Evolutionary conservation across 2,113 vertebrate genomes (phyloP).

Genomic region (Daphoenositta chrysoptera): DNA sequence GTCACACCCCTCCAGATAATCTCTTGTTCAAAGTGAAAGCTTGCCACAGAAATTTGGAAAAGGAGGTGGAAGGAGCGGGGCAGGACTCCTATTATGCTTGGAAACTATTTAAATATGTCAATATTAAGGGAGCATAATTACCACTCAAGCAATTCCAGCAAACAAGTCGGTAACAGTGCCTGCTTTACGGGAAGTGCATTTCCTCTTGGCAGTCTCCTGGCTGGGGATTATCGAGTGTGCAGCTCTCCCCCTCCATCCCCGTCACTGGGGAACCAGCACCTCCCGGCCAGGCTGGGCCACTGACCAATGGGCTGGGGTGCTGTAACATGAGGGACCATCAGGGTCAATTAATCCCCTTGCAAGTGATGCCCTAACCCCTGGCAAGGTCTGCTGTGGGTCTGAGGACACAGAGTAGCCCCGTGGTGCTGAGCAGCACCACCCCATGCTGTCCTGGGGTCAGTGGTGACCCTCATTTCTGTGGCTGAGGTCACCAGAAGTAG

Average conservation of each 20-base stretch:
- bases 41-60: neutral
- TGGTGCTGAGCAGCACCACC: neutral
- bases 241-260: neutral
- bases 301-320: neutral
- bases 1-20: neutral
- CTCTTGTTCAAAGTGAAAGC: neutral
- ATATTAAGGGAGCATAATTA: slow-evolving; percentile 37
- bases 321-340: fast-evolving
- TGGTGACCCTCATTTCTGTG: neutral
- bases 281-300: neutral
- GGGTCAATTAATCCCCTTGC: fast-evolving
- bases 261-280: neutral
- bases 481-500: neutral
- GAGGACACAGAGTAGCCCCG: fast-evolving
- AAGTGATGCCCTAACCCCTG: neutral
- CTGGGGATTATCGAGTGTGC: neutral
- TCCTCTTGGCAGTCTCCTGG: slow-evolving; percentile 31
- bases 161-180: neutral
- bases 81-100: slow-evolving; percentile 12
- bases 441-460: neutral
- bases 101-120: slow-evolving; percentile 54
- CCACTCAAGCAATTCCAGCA: slow-evolving; percentile 42
- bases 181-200: slow-evolving; percentile 48
- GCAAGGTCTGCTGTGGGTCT: neutral
- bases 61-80: neutral